These are phyloP conservation scores for Lutraria lutraria DNA, from an alignment of 2,888 invertebrate genomes.

Conservation along the genomic window DNA sequence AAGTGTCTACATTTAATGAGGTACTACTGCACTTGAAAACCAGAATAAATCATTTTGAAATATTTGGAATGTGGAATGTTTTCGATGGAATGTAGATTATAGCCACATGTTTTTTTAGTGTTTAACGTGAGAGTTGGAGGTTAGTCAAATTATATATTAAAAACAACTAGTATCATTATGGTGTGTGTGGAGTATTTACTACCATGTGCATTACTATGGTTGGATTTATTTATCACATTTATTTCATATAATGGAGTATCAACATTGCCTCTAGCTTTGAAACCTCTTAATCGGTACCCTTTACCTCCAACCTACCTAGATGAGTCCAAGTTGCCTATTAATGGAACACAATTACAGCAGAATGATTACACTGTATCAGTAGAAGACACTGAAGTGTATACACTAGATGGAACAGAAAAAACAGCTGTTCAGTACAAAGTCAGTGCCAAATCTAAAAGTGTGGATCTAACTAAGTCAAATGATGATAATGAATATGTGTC, in stretches of 20 bases:
- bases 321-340: neutral
- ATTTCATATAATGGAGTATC: slow-evolving; percentile 14
- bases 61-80: neutral
- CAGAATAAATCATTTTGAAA: slow-evolving; percentile 8
- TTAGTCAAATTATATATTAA: neutral
- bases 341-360: neutral
- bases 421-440: neutral
- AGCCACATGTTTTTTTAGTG: slow-evolving; percentile 2
- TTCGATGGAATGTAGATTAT: slow-evolving; percentile 3
- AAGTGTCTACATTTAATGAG: neutral
- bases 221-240: neutral
- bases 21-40: neutral
- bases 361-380: neutral
- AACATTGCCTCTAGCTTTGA: neutral
- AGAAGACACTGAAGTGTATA: neutral
- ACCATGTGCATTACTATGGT: neutral
- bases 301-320: neutral
- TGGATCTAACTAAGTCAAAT: slow-evolving; percentile 14
- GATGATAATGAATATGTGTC: neutral
- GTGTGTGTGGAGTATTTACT: neutral
- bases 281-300: neutral
- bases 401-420: neutral
- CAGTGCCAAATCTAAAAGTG: neutral
- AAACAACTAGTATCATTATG: neutral
- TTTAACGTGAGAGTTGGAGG: neutral